These are phyloP conservation scores for Zaprionus vittiger DNA, from an alignment of 1,140 invertebrate genomes.

Conservation along the genomic window DNA sequence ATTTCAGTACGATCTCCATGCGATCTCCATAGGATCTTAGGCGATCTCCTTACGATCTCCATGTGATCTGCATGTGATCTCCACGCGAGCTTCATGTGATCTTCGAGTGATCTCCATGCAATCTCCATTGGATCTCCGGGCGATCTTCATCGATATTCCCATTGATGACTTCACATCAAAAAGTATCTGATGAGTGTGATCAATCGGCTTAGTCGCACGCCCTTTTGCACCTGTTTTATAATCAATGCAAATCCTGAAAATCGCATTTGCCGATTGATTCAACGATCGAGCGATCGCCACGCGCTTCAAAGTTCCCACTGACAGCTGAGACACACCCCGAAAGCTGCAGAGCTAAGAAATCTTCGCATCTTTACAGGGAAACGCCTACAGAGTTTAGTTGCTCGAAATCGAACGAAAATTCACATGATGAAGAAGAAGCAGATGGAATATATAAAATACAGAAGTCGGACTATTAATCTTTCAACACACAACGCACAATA, in stretches of 20 bases:
- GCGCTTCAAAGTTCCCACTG: conserved; percentile 38
- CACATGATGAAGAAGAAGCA: conserved; percentile 61
- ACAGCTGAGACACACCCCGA: conserved; percentile 57
- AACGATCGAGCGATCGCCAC: conserved; percentile 27
- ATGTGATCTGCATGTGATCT: no score
- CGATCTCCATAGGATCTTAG: neutral
- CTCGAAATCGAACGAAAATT: conserved; percentile 49
- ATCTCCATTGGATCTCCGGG: neutral
- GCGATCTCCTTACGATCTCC: no score
- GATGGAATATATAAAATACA: conserved; percentile 66
- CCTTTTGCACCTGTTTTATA: neutral
- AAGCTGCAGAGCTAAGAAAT: conserved; percentile 20
- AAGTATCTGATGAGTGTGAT: neutral
- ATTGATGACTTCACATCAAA: neutral
- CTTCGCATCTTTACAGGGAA: conserved; percentile 17
- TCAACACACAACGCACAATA: conserved; percentile 75
- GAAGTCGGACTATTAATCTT: conserved; percentile 81
- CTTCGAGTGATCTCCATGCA: neutral
- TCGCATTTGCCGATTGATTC: conserved; percentile 30
- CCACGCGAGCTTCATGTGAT: no score
- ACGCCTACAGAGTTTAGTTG: conserved; percentile 73
- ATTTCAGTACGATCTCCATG: neutral
- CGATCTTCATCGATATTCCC: neutral
- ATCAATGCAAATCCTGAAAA: conserved; percentile 46
- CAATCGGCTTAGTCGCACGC: neutral